Base-by-base conservation (phyloP, 2,797 vertebrate genomes). In the Sternotherus odoratus region DNA sequence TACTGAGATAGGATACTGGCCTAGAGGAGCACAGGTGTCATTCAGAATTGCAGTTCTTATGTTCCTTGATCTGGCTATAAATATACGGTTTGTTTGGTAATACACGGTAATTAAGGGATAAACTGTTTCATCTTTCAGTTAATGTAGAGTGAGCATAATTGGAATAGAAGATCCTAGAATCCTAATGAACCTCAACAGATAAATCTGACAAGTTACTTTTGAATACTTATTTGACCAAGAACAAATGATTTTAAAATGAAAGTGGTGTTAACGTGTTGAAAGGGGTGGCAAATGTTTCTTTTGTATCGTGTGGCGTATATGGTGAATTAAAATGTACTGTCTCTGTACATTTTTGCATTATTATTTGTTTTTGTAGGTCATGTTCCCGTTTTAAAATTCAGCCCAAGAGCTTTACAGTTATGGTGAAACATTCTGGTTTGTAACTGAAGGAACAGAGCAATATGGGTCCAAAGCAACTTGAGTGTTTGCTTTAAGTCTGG, bases 391-490 rank as follows among this genome's bases (percentile, higher is more conserved):
- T 88, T 91, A 77, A 84, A 91, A 26, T 87, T 91, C 80, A 75
- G 43, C 15, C 15, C 94, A 77, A 88, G 79, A 88, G 91, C 78
- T 94, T 93, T 94, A 93, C 54, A 95, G 72, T 69, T 69, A 69
- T 23, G 11, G 66, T 66, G 17, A 66, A 36, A 66, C n/a, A n/a
- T 60, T 69, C 92, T 5, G 3, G 77, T 88, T 95, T 74, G 30
- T 95, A 96, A 95, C 95, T 95, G 96, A 92, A 95, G 80, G 84
- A 91, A 92, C 93, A 69, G 48, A 95, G 93, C 94, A 94, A 95
- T 91, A 94, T 51, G 89, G 84, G 78, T 94, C 89, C 83, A 75
- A 94, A 92, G 57, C 89, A 94, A 93, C 94, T 96, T 92, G 79
- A 87, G 82, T 77, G 15, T 48, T 90, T 94, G 95, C 77, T 83